Base-by-base conservation (phyloP, 2,888 invertebrate species). In the Sussaba pulchella region DNA sequence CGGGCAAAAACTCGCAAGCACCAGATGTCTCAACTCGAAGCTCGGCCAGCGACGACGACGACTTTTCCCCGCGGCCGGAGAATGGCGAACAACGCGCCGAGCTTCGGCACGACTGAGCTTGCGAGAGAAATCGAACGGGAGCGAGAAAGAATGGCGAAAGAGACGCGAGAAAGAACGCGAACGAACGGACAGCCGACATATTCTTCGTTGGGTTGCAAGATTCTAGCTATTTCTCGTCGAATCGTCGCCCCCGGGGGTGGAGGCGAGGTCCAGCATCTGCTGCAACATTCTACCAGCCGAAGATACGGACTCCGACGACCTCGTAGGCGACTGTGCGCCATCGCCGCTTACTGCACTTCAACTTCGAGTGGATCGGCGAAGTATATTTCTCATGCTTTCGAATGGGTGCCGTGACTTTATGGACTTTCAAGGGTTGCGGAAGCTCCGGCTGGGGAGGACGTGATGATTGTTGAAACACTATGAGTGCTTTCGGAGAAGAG, bases 11-110 rank as follows among this genome's bases (percentile, higher is more conserved):
- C 76, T 52, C 76, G 59, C 63, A 63, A 82, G 74, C 69, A 50
- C 73, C 73, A 82, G 77, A 82, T 80, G 79, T 77, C 82, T 74
- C 73, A 70, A 77, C 79, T 72, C 67, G 50, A 69, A 73, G 52
- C 64, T 75, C 59, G 17, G 31, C 41, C 41, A 52, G 71, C 72
- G 72, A 72, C 61, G 39, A 72, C 76, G 54, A 71, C 63, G 76
- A 76, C 78, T 78, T 74, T 71, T 74, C 67, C 43, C 61, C 31
- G 31, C 6, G 4, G 31, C 6, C 4, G 31, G 6, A 31, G 6
- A 24, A 36, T 52, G 61, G 26, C 26, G 24, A 39, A 43, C 24
- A 50, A n/a, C n/a, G n/a, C n/a, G n/a, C n/a, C 52, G 31, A n/a
- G 71, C 50, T 66, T 72, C 41, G 57, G 45, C 41, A 36, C 66